Evolutionary conservation across 2,113 vertebrate species (phyloP).

Genomic region (Lepus americanus): DNA sequence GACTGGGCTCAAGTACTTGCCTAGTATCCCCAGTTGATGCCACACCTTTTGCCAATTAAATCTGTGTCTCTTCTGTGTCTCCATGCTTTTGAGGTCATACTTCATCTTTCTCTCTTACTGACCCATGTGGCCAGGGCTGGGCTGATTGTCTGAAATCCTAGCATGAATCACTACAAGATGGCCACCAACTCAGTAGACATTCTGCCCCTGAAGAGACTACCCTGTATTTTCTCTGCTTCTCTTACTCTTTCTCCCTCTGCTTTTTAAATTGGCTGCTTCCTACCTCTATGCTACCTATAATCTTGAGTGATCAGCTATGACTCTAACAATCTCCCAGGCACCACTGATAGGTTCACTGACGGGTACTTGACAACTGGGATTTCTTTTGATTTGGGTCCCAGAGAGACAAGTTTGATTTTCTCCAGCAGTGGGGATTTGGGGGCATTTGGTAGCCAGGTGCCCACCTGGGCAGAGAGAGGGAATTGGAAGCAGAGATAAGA

Average conservation of each 20-base stretch:
- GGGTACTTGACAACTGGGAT: not conserved
- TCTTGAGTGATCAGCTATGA: not conserved
- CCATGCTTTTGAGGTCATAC: not conserved
- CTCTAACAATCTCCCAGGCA: not conserved
- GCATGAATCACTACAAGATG: not conserved
- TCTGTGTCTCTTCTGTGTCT: not conserved
- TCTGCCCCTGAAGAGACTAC: accelerated
- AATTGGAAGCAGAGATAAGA: not conserved
- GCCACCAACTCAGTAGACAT: not conserved
- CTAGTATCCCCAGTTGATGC: not conserved
- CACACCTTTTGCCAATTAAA: not conserved
- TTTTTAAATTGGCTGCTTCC: not conserved
- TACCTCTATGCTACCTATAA: not conserved
- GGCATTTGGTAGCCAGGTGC: not conserved
- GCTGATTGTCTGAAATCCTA: not conserved
- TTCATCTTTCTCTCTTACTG: not conserved
- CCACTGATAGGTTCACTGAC: not conserved
- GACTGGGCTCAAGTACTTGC: not conserved
- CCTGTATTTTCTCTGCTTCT: not conserved
- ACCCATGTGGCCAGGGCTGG: not conserved
- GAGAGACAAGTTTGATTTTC: not conserved
- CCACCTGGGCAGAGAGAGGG: not conserved
- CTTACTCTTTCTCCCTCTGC: not conserved
- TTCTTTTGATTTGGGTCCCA: not conserved
- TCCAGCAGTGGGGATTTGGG: not conserved